Conservation (phyloP, 92 coral and sea anemone genomes). For the Parazoanthus swiftii region DNA sequence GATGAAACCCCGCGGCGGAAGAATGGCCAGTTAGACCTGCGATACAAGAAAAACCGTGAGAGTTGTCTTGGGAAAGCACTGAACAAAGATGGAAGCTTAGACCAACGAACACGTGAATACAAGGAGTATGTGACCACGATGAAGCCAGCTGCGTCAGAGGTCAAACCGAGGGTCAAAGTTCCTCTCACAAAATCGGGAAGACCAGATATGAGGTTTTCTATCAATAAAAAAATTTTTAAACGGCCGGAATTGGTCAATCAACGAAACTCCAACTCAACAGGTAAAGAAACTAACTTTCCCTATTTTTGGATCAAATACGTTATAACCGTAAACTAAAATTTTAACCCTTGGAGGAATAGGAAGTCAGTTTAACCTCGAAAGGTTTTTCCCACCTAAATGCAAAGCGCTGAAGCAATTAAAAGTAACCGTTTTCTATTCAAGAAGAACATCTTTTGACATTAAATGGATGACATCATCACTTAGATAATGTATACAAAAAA, state of each 20-base stretch:
- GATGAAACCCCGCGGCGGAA: neutral
- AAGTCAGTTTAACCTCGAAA: no score
- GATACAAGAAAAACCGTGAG: slow-evolving; percentile 50
- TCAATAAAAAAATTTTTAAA: slow-evolving; percentile 44
- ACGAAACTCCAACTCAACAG: neutral
- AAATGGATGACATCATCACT: no score
- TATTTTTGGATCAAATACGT: no score
- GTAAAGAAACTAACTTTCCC: neutral
- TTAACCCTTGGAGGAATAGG: no score
- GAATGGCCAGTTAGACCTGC: slow-evolving; percentile 54
- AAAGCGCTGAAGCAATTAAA: no score
- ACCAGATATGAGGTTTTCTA: slow-evolving; percentile 54
- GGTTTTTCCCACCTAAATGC: no score
- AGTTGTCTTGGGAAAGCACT: slow-evolving; percentile 37
- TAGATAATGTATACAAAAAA: no score
- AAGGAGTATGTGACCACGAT: neutral
- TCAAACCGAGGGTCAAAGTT: neutral
- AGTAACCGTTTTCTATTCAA: no score
- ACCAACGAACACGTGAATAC: slow-evolving; percentile 42
- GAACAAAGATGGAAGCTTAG: slow-evolving; percentile 53
- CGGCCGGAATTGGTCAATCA: neutral
- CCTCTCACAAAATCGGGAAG: slow-evolving; percentile 25
- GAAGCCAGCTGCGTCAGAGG: neutral
- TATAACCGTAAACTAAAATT: no score
- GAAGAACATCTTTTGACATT: no score